Conservation (phyloP, 2,888 invertebrate species). For the Dasysyrphus albostriatus region DNA sequence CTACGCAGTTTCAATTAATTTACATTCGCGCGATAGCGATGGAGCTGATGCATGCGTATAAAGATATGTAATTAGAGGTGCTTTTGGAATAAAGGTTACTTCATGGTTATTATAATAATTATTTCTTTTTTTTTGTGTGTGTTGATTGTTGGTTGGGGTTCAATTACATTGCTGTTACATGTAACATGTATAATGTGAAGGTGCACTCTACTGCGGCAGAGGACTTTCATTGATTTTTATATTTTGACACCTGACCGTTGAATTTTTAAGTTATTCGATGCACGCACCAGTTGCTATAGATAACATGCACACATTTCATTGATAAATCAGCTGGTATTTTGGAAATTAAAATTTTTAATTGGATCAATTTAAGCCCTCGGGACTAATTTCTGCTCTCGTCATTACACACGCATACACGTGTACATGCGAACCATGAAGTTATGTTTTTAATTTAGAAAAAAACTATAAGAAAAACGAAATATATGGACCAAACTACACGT, state of each 20-base stretch:
- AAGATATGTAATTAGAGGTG: constrained; percentile 54
- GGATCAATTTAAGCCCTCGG: not conserved
- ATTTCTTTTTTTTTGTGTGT: not conserved
- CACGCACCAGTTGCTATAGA: constrained; percentile 12
- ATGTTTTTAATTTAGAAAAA: too few relatives aligned
- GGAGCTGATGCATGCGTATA: constrained; percentile 32
- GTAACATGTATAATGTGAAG: not conserved
- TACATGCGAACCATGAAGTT: too few relatives aligned
- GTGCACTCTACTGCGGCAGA: not conserved
- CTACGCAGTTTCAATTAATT: constrained; percentile 70
- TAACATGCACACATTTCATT: not conserved
- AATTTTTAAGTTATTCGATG: constrained; percentile 50
- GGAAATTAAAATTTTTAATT: constrained; percentile 15
- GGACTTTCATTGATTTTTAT: constrained; percentile 42
- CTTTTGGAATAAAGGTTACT: constrained; percentile 30
- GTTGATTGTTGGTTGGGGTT: constrained; percentile 26
- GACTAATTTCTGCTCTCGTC: not conserved
- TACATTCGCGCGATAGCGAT: constrained; percentile 38
- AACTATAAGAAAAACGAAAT: too few relatives aligned
- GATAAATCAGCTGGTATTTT: constrained; percentile 17
- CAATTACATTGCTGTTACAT: constrained; percentile 37
- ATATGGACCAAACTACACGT: too few relatives aligned
- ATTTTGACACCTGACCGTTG: constrained; percentile 71
- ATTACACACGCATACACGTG: too few relatives aligned
- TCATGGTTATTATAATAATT: constrained; percentile 33